These are phyloP conservation scores for Octopus sinensis DNA, from an alignment of 1,140 invertebrate genomes.

Conservation along the genomic window DNA sequence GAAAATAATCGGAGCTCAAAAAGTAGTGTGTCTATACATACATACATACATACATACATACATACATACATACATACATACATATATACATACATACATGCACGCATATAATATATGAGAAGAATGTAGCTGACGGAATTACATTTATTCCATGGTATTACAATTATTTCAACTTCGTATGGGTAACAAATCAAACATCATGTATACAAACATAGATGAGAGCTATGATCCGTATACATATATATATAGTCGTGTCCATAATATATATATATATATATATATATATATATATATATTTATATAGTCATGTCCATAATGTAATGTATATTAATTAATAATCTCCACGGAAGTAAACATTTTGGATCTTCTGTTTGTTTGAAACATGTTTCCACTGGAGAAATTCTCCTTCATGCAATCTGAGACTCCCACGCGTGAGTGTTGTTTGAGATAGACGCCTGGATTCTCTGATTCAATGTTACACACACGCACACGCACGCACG, in stretches of 20 bases:
- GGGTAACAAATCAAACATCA: too few species aligned
- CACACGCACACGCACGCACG: too few species aligned
- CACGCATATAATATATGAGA: neutral
- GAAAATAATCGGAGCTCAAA: neutral
- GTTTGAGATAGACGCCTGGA: too few species aligned
- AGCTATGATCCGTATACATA: neutral
- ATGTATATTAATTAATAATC: neutral
- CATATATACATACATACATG: constrained; percentile 13
- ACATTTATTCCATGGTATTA: too few species aligned
- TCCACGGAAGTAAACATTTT: too few species aligned
- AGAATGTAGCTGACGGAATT: neutral
- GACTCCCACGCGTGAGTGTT: too few species aligned
- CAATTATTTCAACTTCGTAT: too few species aligned
- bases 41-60: constrained; percentile 14
- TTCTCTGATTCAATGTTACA: too few species aligned
- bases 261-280: neutral
- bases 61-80: neutral
- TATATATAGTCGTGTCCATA: neutral
- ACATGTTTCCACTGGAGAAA: too few species aligned
- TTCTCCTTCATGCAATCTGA: too few species aligned
- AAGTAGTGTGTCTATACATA: neutral
- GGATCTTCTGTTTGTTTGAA: too few species aligned
- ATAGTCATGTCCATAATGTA: neutral
- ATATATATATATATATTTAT: neutral
- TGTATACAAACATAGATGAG: neutral